phyloP scores from a whole-genome alignment of 2,888 invertebrate species.

The Microdon myrmicae region DNA sequence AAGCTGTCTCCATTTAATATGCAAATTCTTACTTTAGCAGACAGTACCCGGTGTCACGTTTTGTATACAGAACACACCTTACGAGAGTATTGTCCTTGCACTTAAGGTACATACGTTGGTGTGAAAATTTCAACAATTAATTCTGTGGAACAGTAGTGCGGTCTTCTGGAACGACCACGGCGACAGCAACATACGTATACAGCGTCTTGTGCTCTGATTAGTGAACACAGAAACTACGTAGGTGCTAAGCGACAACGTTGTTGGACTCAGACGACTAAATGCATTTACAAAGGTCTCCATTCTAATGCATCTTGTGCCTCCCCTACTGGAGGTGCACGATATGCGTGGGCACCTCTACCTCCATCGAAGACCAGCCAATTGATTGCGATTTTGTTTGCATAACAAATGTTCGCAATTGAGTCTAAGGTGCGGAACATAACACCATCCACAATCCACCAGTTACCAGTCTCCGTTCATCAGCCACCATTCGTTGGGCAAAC shows the following conservation, averaged over 20 bases:
- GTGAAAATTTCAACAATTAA: constrained; percentile 29
- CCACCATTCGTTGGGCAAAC: background rate
- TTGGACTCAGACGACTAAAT: constrained; percentile 51
- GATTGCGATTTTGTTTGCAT: constrained; percentile 53
- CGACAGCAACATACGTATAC: constrained; percentile 17
- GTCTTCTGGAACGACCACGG: constrained; percentile 8
- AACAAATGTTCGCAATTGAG: constrained; percentile 45
- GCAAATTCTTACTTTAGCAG: constrained; percentile 44
- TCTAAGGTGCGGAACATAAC: constrained; percentile 51
- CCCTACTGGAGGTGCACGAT: constrained; percentile 7
- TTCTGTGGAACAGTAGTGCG: constrained; percentile 14
- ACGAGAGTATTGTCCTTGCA: constrained; percentile 15
- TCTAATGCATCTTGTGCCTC: constrained; percentile 34
- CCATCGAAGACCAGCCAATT: constrained; percentile 37
- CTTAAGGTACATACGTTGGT: background rate
- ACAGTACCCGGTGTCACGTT: constrained; percentile 17
- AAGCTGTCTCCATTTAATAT: constrained; percentile 51
- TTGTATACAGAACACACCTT: constrained; percentile 42
- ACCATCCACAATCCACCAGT: constrained; percentile 14
- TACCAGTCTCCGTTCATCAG: constrained; percentile 6
- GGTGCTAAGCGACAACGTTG: constrained; percentile 52
- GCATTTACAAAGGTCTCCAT: constrained; percentile 45
- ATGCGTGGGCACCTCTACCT: constrained; percentile 40
- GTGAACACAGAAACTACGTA: constrained; percentile 52
- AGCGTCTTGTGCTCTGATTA: constrained; percentile 51